These are phyloP conservation scores for Silurus meridionalis DNA, from an alignment of 2,113 vertebrate species.

Conservation along the genomic window DNA sequence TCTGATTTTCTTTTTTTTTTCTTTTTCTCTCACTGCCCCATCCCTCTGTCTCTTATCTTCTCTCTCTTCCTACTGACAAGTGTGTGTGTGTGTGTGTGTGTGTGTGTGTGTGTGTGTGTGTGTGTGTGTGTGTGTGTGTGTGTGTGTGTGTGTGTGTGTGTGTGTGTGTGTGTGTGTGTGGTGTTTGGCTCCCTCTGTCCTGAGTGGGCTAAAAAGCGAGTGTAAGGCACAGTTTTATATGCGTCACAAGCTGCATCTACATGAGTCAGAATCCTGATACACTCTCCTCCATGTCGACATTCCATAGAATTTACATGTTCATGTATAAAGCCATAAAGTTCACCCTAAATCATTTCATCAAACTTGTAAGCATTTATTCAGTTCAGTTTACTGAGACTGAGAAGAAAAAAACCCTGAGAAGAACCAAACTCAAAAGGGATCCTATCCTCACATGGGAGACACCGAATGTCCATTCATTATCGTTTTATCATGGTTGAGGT, in stretches of 20 bases:
- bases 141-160: background rate
- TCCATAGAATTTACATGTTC: background rate
- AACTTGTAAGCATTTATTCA: background rate
- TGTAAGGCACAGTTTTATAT: constrained; percentile 19
- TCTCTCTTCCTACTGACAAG: background rate
- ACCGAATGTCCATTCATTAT: too few species aligned
- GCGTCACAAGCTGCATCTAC: constrained; percentile 16
- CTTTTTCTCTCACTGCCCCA: background rate
- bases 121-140: background rate
- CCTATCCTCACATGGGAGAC: too few species aligned
- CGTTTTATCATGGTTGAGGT: too few species aligned
- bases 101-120: background rate
- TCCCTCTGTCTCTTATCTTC: background rate
- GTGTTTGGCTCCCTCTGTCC: constrained; percentile 11
- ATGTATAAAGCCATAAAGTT: background rate
- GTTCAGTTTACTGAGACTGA: too few species aligned
- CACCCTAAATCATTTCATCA: background rate
- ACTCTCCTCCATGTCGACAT: background rate
- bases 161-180: background rate
- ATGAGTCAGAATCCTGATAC: background rate
- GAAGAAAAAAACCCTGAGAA: too few species aligned
- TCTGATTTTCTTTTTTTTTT: background rate
- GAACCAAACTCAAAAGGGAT: too few species aligned
- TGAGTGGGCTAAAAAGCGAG: background rate
- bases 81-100: background rate